These are phyloP conservation scores for Leptinotarsa haldemani DNA, from an alignment of 2,888 invertebrate species.

Conservation along the genomic window DNA sequence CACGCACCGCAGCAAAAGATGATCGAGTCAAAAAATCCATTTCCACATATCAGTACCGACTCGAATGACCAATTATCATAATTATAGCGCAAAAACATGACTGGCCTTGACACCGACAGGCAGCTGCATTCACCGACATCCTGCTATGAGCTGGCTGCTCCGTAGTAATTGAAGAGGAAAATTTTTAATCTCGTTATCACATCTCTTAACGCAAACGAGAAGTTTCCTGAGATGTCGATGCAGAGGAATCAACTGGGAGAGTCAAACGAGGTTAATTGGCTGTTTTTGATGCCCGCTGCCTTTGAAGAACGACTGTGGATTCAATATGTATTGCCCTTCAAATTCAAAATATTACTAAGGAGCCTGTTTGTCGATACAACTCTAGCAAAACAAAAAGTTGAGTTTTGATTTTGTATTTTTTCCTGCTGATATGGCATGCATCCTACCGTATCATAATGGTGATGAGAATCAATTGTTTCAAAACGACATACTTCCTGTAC, in stretches of 20 bases:
- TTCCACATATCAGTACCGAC: constrained; percentile 23
- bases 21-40: constrained; percentile 17
- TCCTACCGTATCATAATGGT: too few relatives aligned
- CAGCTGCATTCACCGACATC: constrained; percentile 27
- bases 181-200: constrained; percentile 23
- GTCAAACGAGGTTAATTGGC: constrained; percentile 13
- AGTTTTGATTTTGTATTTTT: too few relatives aligned
- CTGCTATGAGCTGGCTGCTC: constrained; percentile 22
- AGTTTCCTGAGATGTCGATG: constrained; percentile 21
- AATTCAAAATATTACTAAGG: too few relatives aligned
- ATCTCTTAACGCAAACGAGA: constrained; percentile 22
- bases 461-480: too few relatives aligned
- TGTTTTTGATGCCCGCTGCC: constrained; percentile 1
- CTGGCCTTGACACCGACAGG: constrained; percentile 27
- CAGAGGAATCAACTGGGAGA: constrained; percentile 8
- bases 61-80: constrained; percentile 10
- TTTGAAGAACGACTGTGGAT: neutral
- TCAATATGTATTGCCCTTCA: neutral
- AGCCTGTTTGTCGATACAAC: neutral
- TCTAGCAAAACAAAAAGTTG: too few relatives aligned
- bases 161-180: constrained; percentile 17
- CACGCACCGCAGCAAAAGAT: neutral
- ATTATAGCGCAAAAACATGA: constrained; percentile 19
- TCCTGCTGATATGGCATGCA: neutral
- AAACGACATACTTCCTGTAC: too few relatives aligned